Base-by-base conservation (phyloP, 2,888 invertebrate genomes). In the Rhingia campestris region DNA sequence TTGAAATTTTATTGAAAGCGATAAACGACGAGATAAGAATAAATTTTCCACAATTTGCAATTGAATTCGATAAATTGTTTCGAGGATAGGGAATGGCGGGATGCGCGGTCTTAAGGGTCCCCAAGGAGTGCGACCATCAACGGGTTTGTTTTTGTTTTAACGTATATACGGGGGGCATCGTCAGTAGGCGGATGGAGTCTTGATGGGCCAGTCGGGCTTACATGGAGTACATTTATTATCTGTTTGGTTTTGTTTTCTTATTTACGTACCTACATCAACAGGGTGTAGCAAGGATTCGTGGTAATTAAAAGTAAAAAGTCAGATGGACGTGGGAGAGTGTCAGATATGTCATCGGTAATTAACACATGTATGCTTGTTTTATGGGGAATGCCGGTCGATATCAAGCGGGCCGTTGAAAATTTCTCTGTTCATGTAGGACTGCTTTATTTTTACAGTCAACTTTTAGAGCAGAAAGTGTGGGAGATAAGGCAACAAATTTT, bases 11-110 rank as follows among this genome's bases (percentile, higher is more conserved):
- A 82, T 82, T 82, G 73, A 63, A 82, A 41, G 79, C 82, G 82
- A 82, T 77, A 82, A 82, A 82, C 79, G 77, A 82, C 82, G 82
- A 82, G 82, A 82, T 82, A 82, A 73, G 82, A 82, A 82, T 82
- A 82, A 82, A 82, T 82, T 82, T 49, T 82, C 53, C 73, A 47
- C 69, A 82, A 79, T 82, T 79, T 74, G 73, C 82, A 79, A 82
- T 79, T 82, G 79, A 63, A 79, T 73, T 73, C 82, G 58, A 82
- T 79, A 73, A 82, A 56, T 66, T 70, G 53, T 45, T 66, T 66
- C 47, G 75, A 75, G 69, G 69, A 75, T 63, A 45, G 51, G 47
- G 54, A 33, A 64, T 43, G 37, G 53, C 22, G 9, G 22, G 7
- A 5, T 10, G 41, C 45, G 54, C 37, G 6, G 54, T 58, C 53